Conservation (phyloP, 2,113 vertebrate species). For the Carollia perspicillata region DNA sequence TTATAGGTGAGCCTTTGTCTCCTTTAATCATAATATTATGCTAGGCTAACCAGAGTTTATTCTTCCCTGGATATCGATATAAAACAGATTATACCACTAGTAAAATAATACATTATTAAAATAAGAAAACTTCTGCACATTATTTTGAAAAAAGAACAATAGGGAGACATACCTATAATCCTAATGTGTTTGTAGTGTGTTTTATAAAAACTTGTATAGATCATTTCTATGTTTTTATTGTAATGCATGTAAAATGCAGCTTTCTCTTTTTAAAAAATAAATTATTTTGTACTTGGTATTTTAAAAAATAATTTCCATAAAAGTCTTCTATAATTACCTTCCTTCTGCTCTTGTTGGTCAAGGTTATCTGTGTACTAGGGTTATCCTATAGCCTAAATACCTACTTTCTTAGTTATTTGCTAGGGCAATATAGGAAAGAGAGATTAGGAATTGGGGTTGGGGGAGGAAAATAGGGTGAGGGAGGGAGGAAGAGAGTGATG, state of each 20-base stretch:
- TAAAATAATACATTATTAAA: slow-evolving; percentile 55
- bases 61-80: slow-evolving; percentile 40
- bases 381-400: neutral
- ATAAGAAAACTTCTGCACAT: slow-evolving; percentile 30
- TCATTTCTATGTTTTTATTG: neutral
- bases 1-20: slow-evolving; percentile 50
- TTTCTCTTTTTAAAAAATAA: neutral
- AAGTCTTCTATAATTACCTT: neutral
- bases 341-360: neutral
- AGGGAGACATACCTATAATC: neutral
- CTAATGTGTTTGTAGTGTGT: neutral
- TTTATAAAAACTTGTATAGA: slow-evolving; percentile 21
- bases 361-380: neutral
- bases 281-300: neutral
- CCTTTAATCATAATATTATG: slow-evolving; percentile 54
- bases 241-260: slow-evolving; percentile 13
- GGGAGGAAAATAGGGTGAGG: too few species aligned
- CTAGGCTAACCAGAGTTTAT: slow-evolving; percentile 39
- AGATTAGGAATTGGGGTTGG: neutral
- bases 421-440: neutral
- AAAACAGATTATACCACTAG: slow-evolving; percentile 51
- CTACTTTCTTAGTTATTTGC: neutral
- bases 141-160: slow-evolving; percentile 27
- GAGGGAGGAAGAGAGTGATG: neutral
- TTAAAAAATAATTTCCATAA: neutral